Evolutionary conservation across 2,797 vertebrate species (phyloP).

Genomic region (Chiloscyllium punctatum): DNA sequence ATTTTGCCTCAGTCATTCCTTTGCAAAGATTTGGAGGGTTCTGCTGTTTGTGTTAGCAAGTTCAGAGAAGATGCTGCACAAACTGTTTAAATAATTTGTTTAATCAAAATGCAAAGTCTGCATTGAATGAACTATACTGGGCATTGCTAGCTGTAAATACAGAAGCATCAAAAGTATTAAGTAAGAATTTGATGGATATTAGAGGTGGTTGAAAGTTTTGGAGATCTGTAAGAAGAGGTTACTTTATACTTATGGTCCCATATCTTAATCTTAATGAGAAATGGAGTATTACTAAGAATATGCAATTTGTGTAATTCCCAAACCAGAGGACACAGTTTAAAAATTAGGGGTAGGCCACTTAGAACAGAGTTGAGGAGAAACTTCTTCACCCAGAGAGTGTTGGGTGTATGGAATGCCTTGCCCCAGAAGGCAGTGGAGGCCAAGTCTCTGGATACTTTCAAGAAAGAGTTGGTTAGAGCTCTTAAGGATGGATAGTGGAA

Average conservation of each 20-base stretch:
- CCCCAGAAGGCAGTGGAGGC: no score
- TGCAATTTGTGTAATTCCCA: no score
- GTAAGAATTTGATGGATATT: background rate
- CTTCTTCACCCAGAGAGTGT: no score
- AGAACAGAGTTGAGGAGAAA: no score
- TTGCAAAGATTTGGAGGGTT: background rate
- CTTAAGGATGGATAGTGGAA: no score
- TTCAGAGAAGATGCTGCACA: background rate
- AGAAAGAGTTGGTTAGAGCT: no score
- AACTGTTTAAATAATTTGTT: background rate
- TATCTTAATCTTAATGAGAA: background rate
- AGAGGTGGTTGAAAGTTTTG: background rate
- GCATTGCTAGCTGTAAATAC: background rate
- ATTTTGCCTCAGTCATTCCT: background rate
- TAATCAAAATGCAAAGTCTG: background rate
- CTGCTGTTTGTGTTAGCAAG: background rate
- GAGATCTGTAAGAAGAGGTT: background rate
- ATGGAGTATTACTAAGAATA: no score
- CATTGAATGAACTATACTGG: background rate
- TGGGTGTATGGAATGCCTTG: no score
- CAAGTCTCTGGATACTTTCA: no score
- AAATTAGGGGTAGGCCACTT: no score
- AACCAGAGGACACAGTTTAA: no score
- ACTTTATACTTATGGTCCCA: background rate
- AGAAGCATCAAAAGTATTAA: background rate